These are phyloP conservation scores for Serranus cabrilla DNA, from an alignment of 2,797 vertebrate species.

Conservation along the genomic window DNA sequence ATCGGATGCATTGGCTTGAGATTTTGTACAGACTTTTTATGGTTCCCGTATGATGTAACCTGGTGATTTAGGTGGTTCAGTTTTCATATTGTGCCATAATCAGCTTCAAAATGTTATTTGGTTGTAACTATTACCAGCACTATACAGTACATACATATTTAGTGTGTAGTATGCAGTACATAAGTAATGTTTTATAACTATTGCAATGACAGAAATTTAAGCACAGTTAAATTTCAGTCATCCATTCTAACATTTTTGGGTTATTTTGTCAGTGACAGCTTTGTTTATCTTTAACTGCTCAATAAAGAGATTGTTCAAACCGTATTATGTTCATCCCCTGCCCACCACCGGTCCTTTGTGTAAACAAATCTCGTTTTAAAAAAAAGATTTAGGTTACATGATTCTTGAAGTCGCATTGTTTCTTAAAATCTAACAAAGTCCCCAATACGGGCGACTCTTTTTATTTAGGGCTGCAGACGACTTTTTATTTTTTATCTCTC, in stretches of 20 bases:
- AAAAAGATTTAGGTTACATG: slow-evolving; percentile 1
- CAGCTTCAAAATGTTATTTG: neutral
- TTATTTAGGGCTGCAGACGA: slow-evolving; percentile 39
- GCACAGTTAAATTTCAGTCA: neutral
- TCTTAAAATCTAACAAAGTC: slow-evolving; percentile 11
- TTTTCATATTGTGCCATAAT: neutral
- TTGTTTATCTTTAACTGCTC: neutral
- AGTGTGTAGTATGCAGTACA: too few relatives aligned
- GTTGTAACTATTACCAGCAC: too few relatives aligned
- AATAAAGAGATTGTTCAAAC: slow-evolving; percentile 15
- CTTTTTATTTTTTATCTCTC: slow-evolving; percentile 49
- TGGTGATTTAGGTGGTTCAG: neutral
- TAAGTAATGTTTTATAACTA: neutral
- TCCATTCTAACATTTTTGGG: neutral
- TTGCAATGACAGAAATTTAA: too few relatives aligned
- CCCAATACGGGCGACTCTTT: slow-evolving; percentile 41
- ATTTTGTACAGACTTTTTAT: neutral
- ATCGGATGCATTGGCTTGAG: neutral
- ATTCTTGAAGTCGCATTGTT: slow-evolving; percentile 1
- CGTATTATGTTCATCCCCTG: neutral
- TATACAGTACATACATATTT: too few relatives aligned
- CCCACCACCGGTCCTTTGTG: neutral
- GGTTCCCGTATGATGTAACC: neutral
- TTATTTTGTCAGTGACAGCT: slow-evolving; percentile 2
- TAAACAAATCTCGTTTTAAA: neutral